phyloP scores from a whole-genome alignment of 2,797 vertebrate species.

The Simalia tracyae region DNA sequence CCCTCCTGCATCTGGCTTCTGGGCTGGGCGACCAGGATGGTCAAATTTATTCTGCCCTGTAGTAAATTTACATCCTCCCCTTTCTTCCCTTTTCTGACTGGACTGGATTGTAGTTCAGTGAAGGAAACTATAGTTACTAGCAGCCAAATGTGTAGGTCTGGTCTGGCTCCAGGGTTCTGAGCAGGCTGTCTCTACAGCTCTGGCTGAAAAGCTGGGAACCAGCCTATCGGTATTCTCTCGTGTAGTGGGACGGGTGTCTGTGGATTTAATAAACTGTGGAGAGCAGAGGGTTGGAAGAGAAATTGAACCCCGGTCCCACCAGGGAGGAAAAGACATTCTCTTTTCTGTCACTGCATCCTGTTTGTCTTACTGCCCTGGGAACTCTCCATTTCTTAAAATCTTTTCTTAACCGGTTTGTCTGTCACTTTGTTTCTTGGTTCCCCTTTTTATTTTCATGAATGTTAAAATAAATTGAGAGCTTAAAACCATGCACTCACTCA shows the following conservation, averaged over 20 bases:
- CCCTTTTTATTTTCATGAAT: not conserved
- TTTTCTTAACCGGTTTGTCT: not conserved
- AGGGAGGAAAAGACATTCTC: not conserved
- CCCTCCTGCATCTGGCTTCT: not conserved
- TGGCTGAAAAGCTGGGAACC: not conserved
- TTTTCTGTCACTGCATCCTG: not conserved
- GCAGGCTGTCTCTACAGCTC: not conserved
- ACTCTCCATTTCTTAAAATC: not conserved
- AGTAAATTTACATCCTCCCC: not conserved
- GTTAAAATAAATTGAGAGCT: not conserved
- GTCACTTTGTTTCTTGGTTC: not conserved
- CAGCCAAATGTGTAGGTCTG: not conserved
- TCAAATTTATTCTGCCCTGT: too few relatives aligned
- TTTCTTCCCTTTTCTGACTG: not conserved
- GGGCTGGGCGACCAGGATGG: not conserved
- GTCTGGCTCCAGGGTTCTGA: not conserved
- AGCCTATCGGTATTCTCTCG: fast-evolving
- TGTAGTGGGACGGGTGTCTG: not conserved
- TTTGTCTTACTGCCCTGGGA: not conserved
- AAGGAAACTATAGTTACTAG: not conserved
- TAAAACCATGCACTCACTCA: not conserved
- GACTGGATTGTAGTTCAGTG: not conserved
- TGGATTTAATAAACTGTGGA: not conserved
- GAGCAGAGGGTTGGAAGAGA: not conserved
- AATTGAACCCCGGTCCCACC: not conserved